Conservation (phyloP, 2,797 vertebrate species). For the Perodicticus potto region DNA sequence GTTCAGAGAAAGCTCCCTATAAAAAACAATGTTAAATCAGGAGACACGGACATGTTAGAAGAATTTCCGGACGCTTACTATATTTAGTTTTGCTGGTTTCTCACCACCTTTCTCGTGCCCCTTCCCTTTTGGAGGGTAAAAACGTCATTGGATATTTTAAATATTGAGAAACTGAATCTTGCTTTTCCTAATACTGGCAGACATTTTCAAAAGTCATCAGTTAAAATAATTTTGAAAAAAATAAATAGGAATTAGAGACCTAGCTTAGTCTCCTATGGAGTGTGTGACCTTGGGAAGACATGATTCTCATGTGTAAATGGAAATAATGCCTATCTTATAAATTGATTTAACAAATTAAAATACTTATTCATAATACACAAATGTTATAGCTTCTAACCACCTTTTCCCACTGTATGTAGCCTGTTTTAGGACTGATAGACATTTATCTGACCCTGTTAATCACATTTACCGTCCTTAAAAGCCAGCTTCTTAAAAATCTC, state of each 20-base stretch:
- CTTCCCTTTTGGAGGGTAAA: background rate
- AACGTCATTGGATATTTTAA: background rate
- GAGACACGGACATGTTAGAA: background rate
- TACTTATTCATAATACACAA: background rate
- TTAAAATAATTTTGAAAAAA: background rate
- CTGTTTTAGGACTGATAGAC: background rate
- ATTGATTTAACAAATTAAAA: slow-evolving; percentile 19
- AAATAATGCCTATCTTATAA: background rate
- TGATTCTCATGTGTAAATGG: background rate
- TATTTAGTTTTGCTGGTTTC: background rate
- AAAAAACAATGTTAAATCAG: background rate
- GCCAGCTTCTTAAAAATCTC: background rate
- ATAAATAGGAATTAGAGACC: background rate
- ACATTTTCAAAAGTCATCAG: background rate
- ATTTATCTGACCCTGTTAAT: background rate
- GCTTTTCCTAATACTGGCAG: background rate
- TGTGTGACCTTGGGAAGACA: background rate
- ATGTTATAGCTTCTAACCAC: background rate
- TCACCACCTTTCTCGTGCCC: background rate
- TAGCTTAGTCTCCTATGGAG: background rate
- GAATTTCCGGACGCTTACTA: background rate
- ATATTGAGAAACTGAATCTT: slow-evolving; percentile 26
- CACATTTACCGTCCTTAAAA: background rate
- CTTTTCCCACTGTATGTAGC: background rate
- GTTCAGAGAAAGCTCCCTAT: background rate